Evolutionary conservation across 2,113 vertebrate species (phyloP).

Genomic region (Bos taurus): ARS-UCD2.0 NC_037329.1:96615001-96615500

Average conservation of each 20-base stretch:
- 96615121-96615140: not conserved
- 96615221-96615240: not conserved
- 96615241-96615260: not conserved
- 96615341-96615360: not conserved
- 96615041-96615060: not conserved
- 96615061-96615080: not conserved
- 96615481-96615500: slow-evolving; percentile 27
- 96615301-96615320: not conserved
- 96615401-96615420: not conserved
- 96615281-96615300: not conserved
- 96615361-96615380: slow-evolving; percentile 12
- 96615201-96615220: not conserved
- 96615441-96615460: slow-evolving; percentile 5
- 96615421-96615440: slow-evolving; percentile 21
- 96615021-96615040: not conserved
- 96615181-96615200: not conserved
- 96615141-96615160: not conserved
- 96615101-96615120: not conserved
- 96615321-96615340: not conserved
- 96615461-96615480: slow-evolving; percentile 30
- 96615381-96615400: not conserved
- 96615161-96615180: not conserved
- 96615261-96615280: not conserved
- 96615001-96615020: not conserved
- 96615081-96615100: not conserved